These are phyloP conservation scores for Drosophila lacicola DNA, from an alignment of 2,888 invertebrate species.

Conservation along the genomic window DNA sequence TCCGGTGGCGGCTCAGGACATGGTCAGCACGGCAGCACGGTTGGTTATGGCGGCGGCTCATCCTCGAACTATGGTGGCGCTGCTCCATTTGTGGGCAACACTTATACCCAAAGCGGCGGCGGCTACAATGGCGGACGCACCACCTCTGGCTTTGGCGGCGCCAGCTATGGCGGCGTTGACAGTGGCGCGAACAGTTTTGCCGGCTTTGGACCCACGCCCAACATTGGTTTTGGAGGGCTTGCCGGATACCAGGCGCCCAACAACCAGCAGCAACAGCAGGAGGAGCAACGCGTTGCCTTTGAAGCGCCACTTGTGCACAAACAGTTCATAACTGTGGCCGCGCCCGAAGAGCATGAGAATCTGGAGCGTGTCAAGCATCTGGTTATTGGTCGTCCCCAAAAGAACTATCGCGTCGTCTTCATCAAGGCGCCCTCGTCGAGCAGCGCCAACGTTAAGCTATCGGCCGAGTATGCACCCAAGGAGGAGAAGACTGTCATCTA, in stretches of 20 bases:
- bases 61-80: constrained; percentile 13
- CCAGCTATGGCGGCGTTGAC: constrained; percentile 23
- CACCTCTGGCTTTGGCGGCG: constrained; percentile 20
- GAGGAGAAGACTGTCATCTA: constrained; percentile 85
- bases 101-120: constrained; percentile 23
- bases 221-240: constrained; percentile 62
- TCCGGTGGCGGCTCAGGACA: constrained; percentile 13
- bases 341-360: constrained; percentile 82
- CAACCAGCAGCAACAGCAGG: constrained; percentile 59
- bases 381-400: constrained; percentile 82
- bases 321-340: constrained; percentile 82
- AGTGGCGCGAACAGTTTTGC: constrained; percentile 29
- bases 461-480: constrained; percentile 82
- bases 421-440: constrained; percentile 83
- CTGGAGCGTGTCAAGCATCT: constrained; percentile 78
- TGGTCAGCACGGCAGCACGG: background rate
- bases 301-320: constrained; percentile 79
- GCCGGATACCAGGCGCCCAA: constrained; percentile 61
- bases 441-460: constrained; percentile 75
- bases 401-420: constrained; percentile 83
- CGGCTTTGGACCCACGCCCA: constrained; percentile 59
- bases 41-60: constrained; percentile 19
- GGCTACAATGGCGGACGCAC: constrained; percentile 25
- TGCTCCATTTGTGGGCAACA: background rate
- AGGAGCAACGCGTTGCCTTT: constrained; percentile 59